Evolutionary conservation across 2,888 invertebrate genomes (phyloP), one percentile per base, ranked within the genome.

Genomic region (Ischnus inquisitorius): DNA sequence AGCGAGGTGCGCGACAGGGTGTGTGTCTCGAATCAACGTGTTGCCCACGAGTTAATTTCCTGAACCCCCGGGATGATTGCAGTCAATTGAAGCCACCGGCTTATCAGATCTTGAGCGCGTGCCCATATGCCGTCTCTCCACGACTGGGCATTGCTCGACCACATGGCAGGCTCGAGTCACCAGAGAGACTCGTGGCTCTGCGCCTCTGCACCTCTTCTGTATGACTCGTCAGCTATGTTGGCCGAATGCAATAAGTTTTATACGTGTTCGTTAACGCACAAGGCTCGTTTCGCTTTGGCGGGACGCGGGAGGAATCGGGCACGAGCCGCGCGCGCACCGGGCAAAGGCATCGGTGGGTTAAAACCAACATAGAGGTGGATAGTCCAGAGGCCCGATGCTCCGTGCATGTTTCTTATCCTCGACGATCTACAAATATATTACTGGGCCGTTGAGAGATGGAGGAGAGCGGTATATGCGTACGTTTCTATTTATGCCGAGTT

Each of bases 31-130:
- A 78, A 78, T 82, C 74, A 78, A 77, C 69, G 77, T 75, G 57
- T 39, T 51, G 83, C 85, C 85, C 87, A 87, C 88, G 85, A 91
- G 89, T 91, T 91, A 90, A 91, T 89, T 89, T 89, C 62, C 89
- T 87, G n/a, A 90, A 89, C 89, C 90, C 87, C 87, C 87, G 57
- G 51, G 65, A 89, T 89, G 91, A 92, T 92, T 90, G 90, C 89
- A 89, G 90, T 90, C 92, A 90, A 92, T 92, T 90, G 90, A 92
- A 88, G 89, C 85, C 84, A 87, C 87, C 86, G 87, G 85, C 85
- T 90, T 92, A 92, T 92, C 92, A 89, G 92, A 92, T 92, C 90
- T 82, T 85, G 83, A 90, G 84, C 91, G 88, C 91, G 92, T 91
- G 92, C 90, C 92, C 92, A 92, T 91, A 91, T 93, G 92, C 89